phyloP scores from a whole-genome alignment of 2,888 invertebrate species.

The Microdon myrmicae region DNA sequence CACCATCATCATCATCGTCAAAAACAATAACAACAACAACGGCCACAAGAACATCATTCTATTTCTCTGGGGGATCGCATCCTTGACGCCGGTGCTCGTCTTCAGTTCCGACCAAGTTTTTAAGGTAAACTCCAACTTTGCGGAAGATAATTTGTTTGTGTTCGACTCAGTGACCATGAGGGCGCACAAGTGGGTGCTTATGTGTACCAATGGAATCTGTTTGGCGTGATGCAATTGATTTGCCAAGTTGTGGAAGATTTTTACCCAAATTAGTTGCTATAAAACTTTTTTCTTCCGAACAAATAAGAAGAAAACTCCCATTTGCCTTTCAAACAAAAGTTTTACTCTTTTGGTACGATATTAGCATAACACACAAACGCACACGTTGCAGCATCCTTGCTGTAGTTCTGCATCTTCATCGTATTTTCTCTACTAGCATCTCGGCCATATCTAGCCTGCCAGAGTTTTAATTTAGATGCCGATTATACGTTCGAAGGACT shows the following conservation, averaged over 20 bases:
- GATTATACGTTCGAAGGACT: slow-evolving; percentile 66
- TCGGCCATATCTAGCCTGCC: background rate
- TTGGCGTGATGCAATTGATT: slow-evolving; percentile 37
- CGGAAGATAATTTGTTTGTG: slow-evolving; percentile 48
- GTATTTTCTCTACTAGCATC: background rate
- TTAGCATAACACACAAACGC: slow-evolving; percentile 37
- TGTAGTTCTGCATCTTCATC: background rate
- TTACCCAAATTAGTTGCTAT: slow-evolving; percentile 32
- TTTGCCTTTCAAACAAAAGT: slow-evolving; percentile 8
- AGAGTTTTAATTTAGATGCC: slow-evolving; percentile 62
- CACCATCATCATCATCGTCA: slow-evolving; percentile 16
- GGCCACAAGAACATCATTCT: background rate
- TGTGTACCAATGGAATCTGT: slow-evolving; percentile 14
- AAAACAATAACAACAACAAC: slow-evolving; percentile 11
- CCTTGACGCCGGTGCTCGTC: too few relatives aligned
- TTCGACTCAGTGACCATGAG: slow-evolving; percentile 13
- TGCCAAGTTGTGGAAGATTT: slow-evolving; percentile 29
- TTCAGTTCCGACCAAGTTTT: slow-evolving; percentile 18
- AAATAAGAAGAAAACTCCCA: slow-evolving; percentile 32
- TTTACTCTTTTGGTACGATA: slow-evolving; percentile 19
- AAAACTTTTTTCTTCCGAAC: slow-evolving; percentile 33
- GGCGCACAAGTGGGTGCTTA: slow-evolving; percentile 20
- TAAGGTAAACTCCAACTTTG: slow-evolving; percentile 50
- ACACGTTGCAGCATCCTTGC: background rate
- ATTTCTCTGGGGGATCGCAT: slow-evolving; percentile 2